Evolutionary conservation across 2,113 vertebrate species (phyloP), one percentile per base, ranked within the genome.

Genomic region (Dromiciops gliroides): DNA sequence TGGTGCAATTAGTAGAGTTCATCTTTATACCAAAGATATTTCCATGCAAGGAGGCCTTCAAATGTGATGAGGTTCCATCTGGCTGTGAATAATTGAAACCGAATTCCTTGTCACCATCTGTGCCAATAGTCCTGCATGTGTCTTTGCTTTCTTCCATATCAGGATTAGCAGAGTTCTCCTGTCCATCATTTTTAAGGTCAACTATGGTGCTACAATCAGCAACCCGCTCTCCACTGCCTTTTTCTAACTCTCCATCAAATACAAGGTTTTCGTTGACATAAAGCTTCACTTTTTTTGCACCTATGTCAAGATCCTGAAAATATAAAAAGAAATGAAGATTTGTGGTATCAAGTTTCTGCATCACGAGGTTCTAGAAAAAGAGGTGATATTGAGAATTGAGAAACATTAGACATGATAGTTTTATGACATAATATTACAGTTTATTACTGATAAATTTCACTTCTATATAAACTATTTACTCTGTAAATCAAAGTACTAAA

Each of bases 211-310:
- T 99, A 92, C 97, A 99, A 96, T 98, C 99, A 92, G 98, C 97
- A 0, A 99, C 98, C 89, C 98, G 98, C 96, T 98, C 99, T 19
- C 98, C 99, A 23, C 98, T 98, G 91, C 99, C 99, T 98, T 98
- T 99, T 95, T 98, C 98, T 97, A 99, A 98, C 91, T 99, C 97
- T 0, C 99, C 99, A 90, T 99, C 99, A 96, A 99, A 99, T 91
- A 99, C 98, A 94, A 99, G 97, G 0, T 97, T 99, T 98, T 99
- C 98, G 98, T 99, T 99, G 67, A 99, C 97, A 50, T 99, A 99
- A 31, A 99, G 93, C 97, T 99, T 99, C 96, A 99, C 98, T 3
- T 99, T 98, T 92, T 98, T 99, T 37, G 98, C 99, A 89, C 99
- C 99, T 8, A 99, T 60, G 75, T 99, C 98, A 89, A 99, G 98